A percentile compares a stretch with the other conserved stretches of the same genome.
These are phyloP conservation scores for Columba janthina DNA, from an alignment of 2,113 vertebrate genomes.

Conservation along the genomic window DNA sequence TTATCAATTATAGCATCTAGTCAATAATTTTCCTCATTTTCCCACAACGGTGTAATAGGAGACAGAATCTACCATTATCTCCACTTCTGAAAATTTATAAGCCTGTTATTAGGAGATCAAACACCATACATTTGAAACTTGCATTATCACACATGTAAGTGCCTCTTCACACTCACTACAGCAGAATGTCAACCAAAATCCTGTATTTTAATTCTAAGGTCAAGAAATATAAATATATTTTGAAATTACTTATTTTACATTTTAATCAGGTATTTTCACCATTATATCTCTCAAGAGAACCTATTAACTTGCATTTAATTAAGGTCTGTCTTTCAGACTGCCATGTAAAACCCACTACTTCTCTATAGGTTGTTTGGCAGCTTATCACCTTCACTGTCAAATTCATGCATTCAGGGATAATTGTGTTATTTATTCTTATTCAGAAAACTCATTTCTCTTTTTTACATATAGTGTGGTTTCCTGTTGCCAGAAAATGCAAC, in stretches of 20 bases:
- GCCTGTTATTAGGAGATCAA: not conserved
- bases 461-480: not conserved
- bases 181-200: not conserved
- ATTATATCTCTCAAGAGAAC: not conserved
- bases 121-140: not conserved
- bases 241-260: not conserved
- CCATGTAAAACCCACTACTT: not conserved
- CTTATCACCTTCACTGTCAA: not conserved
- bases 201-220: not conserved
- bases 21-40: conserved; percentile 22
- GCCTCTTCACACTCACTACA: not conserved
- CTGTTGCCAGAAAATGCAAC: not conserved
- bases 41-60: conserved; percentile 3
- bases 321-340: not conserved
- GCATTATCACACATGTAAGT: not conserved
- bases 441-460: not conserved
- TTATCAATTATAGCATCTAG: conserved; percentile 6
- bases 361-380: not conserved
- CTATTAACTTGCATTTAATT: not conserved
- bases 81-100: not conserved
- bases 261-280: not conserved
- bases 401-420: not conserved
- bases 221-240: not conserved
- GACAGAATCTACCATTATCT: not conserved
- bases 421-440: not conserved